These are phyloP conservation scores for Formica selysi DNA, from an alignment of 1,140 invertebrate species.

Conservation along the genomic window DNA sequence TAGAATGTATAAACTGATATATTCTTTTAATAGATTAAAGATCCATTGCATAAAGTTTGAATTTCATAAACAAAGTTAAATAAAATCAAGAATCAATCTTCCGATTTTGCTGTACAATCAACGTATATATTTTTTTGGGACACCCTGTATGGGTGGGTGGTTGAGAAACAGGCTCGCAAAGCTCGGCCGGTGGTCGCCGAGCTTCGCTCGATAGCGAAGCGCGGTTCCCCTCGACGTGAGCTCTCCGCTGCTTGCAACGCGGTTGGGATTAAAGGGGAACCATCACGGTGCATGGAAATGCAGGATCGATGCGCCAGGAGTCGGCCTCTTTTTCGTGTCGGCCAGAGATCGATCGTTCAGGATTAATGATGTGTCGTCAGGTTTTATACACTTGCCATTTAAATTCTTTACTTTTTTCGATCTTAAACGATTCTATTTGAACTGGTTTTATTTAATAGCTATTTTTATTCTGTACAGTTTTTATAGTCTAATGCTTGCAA, in stretches of 20 bases:
- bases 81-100: not conserved
- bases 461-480: not conserved
- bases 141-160: slow-evolving; percentile 55
- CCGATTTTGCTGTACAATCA: not conserved
- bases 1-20: not conserved
- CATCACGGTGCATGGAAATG: slow-evolving; percentile 71
- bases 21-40: not conserved
- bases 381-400: slow-evolving; percentile 27
- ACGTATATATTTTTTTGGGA: slow-evolving; percentile 26
- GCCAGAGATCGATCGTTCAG: slow-evolving; percentile 66
- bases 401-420: slow-evolving; percentile 16
- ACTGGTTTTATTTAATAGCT: not conserved
- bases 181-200: slow-evolving; percentile 79
- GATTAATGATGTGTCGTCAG: slow-evolving; percentile 71
- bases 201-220: slow-evolving; percentile 85
- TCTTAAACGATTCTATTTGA: not conserved
- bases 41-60: not conserved
- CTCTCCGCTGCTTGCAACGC: slow-evolving; percentile 82
- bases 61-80: not conserved
- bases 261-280: slow-evolving; percentile 83
- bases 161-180: slow-evolving; percentile 70
- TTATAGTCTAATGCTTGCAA: not conserved
- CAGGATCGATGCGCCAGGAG: slow-evolving; percentile 72
- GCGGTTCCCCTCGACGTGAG: slow-evolving; percentile 82
- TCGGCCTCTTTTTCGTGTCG: slow-evolving; percentile 68